These are phyloP conservation scores for Enteromius treurensis DNA, from an alignment of 2,797 vertebrate species.

Conservation along the genomic window DNA sequence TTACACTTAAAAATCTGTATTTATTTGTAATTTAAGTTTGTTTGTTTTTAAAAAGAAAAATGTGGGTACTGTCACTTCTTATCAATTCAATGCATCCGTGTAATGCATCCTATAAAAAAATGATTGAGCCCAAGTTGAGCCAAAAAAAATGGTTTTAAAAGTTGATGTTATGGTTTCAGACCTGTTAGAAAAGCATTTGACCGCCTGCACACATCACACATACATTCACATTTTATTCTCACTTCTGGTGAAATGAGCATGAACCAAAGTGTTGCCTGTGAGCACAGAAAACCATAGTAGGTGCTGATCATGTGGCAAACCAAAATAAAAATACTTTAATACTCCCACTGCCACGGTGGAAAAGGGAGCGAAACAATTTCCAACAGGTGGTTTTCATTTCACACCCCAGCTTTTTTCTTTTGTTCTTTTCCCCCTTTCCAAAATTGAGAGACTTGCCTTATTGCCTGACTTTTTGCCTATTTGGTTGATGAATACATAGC, in stretches of 20 bases:
- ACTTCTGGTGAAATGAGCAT: slow-evolving; percentile 31
- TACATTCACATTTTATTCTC: slow-evolving; percentile 37
- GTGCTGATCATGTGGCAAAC: slow-evolving; percentile 33
- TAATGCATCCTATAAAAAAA: no score
- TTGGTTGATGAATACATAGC: slow-evolving; percentile 51
- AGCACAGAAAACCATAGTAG: slow-evolving; percentile 11
- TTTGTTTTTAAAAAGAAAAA: not conserved
- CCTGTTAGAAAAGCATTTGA: slow-evolving; percentile 45
- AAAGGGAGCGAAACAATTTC: slow-evolving; percentile 21
- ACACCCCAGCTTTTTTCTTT: slow-evolving; percentile 48
- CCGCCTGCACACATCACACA: not conserved
- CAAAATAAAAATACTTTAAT: slow-evolving; percentile 49
- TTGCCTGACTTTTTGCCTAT: slow-evolving; percentile 39
- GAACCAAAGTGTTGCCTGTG: slow-evolving; percentile 22
- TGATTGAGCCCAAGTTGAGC: not conserved
- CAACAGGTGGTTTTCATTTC: slow-evolving; percentile 62
- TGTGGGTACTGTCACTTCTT: not conserved
- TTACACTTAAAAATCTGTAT: not conserved
- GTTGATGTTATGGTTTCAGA: not conserved
- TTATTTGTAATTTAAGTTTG: not conserved
- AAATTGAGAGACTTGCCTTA: slow-evolving; percentile 50
- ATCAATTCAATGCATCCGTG: not conserved
- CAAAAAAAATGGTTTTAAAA: not conserved
- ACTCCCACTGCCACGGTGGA: slow-evolving; percentile 28
- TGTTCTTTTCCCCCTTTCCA: slow-evolving; percentile 38